A percentile compares a stretch with the other conserved stretches of the same genome.
Conservation (phyloP, 2,113 vertebrate genomes). For the Phaethornis superciliosus region DNA sequence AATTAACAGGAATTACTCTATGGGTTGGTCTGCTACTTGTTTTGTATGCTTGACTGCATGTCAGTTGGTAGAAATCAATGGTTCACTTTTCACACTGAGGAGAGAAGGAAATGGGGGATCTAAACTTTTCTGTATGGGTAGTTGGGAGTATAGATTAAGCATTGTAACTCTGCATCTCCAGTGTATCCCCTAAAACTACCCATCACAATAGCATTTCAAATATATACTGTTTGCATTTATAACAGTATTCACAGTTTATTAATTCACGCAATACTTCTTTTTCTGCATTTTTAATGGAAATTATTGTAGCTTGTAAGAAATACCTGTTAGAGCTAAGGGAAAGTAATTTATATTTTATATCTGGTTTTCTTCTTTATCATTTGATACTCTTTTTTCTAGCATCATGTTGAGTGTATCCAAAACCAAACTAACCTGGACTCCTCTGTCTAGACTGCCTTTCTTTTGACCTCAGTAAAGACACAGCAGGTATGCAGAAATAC, state of each 20-base stretch:
- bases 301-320: background rate
- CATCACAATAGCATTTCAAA: background rate
- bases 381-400: background rate
- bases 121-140: background rate
- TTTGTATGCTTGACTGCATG: conserved; percentile 61
- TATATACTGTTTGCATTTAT: background rate
- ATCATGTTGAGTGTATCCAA: background rate
- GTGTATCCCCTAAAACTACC: conserved; percentile 3
- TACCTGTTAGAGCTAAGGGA: conserved; percentile 16
- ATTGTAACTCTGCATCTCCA: background rate
- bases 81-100: conserved; percentile 16
- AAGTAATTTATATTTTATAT: background rate
- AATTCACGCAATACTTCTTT: background rate
- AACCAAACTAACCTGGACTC: background rate
- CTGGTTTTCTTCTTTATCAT: background rate
- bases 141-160: conserved; percentile 31
- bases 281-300: background rate
- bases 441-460: background rate
- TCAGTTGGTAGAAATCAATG: conserved; percentile 67
- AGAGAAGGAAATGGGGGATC: conserved; percentile 5
- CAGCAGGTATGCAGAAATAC: background rate
- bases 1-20: conserved; percentile 55
- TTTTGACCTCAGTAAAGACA: background rate
- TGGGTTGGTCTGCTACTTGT: conserved; percentile 34
- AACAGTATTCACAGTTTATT: background rate